A percentile compares a stretch with the other conserved stretches of the same genome.
Evolutionary conservation across 2,797 vertebrate species (phyloP).

Genomic region (Eremophila alpestris): DNA sequence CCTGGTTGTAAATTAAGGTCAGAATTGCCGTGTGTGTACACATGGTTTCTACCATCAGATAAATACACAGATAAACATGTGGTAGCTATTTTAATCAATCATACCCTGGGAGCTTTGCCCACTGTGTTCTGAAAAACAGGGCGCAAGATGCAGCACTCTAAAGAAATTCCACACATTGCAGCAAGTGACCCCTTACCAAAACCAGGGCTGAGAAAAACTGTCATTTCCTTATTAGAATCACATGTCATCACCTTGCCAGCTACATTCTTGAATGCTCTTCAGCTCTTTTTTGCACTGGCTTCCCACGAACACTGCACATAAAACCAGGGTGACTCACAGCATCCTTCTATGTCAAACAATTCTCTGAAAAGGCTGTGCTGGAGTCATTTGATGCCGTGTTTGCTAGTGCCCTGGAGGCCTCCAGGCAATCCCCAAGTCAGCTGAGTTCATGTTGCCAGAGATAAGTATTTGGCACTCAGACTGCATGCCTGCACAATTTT

Average conservation of each 20-base stretch:
- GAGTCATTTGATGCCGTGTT: background rate
- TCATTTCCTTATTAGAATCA: constrained; percentile 31
- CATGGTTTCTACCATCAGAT: constrained; percentile 7
- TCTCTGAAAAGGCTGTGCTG: background rate
- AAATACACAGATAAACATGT: constrained; percentile 32
- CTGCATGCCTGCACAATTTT: background rate
- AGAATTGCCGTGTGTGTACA: background rate
- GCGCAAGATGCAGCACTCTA: background rate
- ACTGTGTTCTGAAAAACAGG: background rate
- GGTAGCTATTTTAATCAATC: constrained; percentile 49
- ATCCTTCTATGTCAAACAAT: background rate
- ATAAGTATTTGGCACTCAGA: background rate
- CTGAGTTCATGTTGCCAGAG: background rate
- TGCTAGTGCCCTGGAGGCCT: background rate
- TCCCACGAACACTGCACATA: background rate
- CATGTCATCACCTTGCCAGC: constrained; percentile 29
- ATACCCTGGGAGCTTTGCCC: background rate
- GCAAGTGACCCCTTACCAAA: constrained; percentile 17
- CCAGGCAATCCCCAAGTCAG: background rate
- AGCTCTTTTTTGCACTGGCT: background rate
- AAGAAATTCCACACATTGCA: constrained; percentile 16
- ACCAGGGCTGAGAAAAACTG: background rate
- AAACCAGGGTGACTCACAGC: background rate
- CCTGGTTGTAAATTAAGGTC: constrained; percentile 4
- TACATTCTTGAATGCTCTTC: background rate